These are phyloP conservation scores for Saturnia pavonia DNA, from an alignment of 2,888 invertebrate genomes.

Conservation along the genomic window DNA sequence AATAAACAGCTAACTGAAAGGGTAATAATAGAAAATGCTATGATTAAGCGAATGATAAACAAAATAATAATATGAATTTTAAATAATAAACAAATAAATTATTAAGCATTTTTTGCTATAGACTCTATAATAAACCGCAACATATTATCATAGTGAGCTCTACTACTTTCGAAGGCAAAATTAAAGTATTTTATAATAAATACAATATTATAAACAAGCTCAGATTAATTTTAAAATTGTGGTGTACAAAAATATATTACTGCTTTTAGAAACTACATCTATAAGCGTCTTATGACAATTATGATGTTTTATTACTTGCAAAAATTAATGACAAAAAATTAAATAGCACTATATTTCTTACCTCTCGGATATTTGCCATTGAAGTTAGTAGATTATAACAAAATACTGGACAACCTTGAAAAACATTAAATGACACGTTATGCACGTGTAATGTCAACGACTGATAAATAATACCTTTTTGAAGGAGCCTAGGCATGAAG, in stretches of 20 bases:
- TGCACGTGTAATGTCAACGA: constrained; percentile 12
- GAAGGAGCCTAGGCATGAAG: not conserved
- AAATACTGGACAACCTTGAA: constrained; percentile 6
- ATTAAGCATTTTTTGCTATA: not conserved
- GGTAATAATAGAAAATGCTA: not conserved
- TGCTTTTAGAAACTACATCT: not conserved
- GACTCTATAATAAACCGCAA: not conserved
- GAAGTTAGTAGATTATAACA: not conserved
- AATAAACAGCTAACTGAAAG: not conserved
- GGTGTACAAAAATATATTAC: not conserved
- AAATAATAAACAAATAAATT: not conserved
- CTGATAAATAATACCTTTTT: constrained; percentile 15
- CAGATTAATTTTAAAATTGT: not conserved
- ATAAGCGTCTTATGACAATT: not conserved
- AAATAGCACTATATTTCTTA: constrained; percentile 1
- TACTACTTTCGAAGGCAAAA: not conserved
- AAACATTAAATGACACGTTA: constrained; percentile 8
- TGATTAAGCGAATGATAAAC: not conserved
- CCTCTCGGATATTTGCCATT: not conserved
- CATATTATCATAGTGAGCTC: not conserved
- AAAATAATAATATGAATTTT: not conserved
- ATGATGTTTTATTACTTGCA: not conserved
- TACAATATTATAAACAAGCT: not conserved
- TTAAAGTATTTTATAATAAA: not conserved
- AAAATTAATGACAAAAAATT: constrained; percentile 7